Base-by-base conservation (phyloP, 2,113 vertebrate species). In the Spea bombifrons region DNA sequence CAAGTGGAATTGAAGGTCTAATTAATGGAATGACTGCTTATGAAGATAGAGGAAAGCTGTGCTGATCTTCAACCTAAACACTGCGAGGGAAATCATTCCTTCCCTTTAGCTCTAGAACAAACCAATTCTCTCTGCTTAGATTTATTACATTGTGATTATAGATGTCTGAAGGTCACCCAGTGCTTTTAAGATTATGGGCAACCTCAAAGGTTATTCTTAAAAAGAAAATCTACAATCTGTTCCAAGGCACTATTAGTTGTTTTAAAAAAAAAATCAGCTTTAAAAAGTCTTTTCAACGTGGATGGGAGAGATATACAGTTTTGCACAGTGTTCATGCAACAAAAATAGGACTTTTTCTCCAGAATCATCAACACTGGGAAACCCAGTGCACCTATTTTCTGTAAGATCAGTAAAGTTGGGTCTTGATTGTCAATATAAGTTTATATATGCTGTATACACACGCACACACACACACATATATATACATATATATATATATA, bases 1-100 rank as follows among this genome's bases (percentile, higher is more conserved):
- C 93, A 95, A 94, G 92, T 94, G 89, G 91, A 96, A 92, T 88
- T 87, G 88, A 92, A 87, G 90, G 90, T 91, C 94, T 98, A 97
- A 97, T 97, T 96, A 97, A 95, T 82, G 91, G 90, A 91, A 89
- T 94, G 90, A 90, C 88, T 86, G 87, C 88, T 89, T 90, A 89
- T 89, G 88, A 87, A 90, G 89, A 92, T 68, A 89, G 87, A 91
- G 83, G 83, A 85, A 89, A 88, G 83, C 86, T 88, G 84, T 81
- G 81, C 84, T 86, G 86, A 87, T 88, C 90, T 90, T 85, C 86
- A 90, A 86, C 69, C 84, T 85, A 82, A 84, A 84, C 87, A 90
- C 73, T 71, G 75, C 73, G 82, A 84, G 81, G 71, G 84, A 88
- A 90, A 84, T 61, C 86, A 86, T 85, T 87, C 68, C 78, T 74